phyloP scores from a whole-genome alignment of 2,113 vertebrate species.

The Syngnathus scovelli region DNA sequence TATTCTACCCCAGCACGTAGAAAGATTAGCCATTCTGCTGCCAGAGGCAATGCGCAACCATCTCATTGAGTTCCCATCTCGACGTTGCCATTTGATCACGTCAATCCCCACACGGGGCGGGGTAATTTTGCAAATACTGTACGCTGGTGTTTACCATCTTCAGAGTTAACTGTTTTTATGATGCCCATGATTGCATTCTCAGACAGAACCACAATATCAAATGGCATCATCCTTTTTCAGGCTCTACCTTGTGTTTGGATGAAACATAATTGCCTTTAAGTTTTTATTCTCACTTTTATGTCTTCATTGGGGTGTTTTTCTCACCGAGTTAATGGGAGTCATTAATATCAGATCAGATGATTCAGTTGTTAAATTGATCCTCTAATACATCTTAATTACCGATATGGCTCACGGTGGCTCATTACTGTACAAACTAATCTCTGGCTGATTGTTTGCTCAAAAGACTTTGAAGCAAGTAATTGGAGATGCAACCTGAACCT shows the following conservation, averaged over 20 bases:
- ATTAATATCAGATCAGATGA: slow-evolving; percentile 22
- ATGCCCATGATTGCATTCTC: background rate
- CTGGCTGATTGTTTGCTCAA: slow-evolving; percentile 8
- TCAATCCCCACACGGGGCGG: background rate
- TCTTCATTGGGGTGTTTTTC: slow-evolving; percentile 18
- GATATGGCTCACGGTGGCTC: slow-evolving; percentile 16
- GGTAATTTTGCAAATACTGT: slow-evolving; percentile 3
- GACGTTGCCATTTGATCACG: slow-evolving; percentile 24
- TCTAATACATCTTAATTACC: slow-evolving; percentile 34
- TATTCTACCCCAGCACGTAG: slow-evolving; percentile 44
- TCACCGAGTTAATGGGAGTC: slow-evolving; percentile 28
- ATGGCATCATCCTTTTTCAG: background rate
- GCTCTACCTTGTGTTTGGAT: background rate
- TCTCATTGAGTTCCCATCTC: slow-evolving; percentile 46
- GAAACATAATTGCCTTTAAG: background rate
- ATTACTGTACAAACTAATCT: slow-evolving; percentile 24
- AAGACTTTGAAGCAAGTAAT: background rate
- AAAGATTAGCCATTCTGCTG: slow-evolving; percentile 47
- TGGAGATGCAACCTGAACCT: background rate
- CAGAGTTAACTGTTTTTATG: background rate
- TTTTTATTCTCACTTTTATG: slow-evolving; percentile 6
- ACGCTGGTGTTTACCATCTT: slow-evolving; percentile 1
- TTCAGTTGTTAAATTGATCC: slow-evolving; percentile 29
- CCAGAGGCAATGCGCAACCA: slow-evolving; percentile 28
- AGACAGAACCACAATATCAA: background rate